Conservation (phyloP, 2,113 vertebrate genomes). For the Artemisiospiza belli region DNA sequence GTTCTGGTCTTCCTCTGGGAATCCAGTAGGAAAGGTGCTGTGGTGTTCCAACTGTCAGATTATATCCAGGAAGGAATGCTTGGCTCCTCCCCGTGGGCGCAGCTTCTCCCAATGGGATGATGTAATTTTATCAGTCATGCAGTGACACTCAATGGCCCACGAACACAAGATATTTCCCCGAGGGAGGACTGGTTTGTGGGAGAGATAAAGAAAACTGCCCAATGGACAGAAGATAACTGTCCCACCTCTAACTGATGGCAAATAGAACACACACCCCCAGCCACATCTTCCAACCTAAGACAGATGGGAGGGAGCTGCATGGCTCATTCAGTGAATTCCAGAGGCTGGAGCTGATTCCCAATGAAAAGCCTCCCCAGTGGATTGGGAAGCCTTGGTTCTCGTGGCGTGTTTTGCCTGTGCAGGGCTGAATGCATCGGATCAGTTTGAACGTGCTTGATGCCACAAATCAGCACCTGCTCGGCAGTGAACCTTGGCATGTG, state of each 20-base stretch:
- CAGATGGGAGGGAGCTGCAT: background rate
- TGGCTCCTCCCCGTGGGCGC: too few species aligned
- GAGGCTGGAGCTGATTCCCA: background rate
- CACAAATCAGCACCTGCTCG: background rate
- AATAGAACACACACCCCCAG: background rate
- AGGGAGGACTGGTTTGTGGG: background rate
- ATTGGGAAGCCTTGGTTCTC: background rate
- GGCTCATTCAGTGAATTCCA: background rate
- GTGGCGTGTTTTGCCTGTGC: background rate
- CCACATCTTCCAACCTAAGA: background rate
- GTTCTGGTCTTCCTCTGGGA: too few species aligned
- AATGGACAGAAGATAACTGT: background rate
- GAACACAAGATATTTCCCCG: background rate
- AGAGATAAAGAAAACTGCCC: background rate
- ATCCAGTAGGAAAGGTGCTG: too few species aligned
- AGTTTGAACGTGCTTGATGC: background rate
- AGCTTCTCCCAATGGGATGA: too few species aligned
- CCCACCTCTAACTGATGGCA: background rate
- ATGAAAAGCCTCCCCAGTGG: background rate
- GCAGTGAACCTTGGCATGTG: background rate
- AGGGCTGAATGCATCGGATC: background rate
- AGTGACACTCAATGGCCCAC: background rate
- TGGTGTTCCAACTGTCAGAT: too few species aligned
- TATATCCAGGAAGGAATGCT: too few species aligned
- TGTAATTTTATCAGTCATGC: background rate